Base-by-base conservation (phyloP, 2,888 invertebrate genomes). In the Trachelus tabidus region DNA sequence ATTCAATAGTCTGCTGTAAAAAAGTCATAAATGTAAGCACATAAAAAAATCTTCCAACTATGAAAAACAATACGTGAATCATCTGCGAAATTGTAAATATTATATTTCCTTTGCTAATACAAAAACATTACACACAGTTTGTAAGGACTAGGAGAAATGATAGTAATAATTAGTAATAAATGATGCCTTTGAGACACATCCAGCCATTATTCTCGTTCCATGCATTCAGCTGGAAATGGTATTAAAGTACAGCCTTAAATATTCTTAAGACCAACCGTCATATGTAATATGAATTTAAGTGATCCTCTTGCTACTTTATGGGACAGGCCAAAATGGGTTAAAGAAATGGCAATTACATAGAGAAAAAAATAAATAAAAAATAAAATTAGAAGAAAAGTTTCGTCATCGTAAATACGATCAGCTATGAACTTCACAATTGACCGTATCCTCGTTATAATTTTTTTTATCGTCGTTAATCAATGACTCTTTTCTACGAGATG, bases 91-190 rank as follows among this genome's bases (percentile, higher is more conserved):
- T 89, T 86, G 86, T 89, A 90, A 90, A 90, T 90, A 87, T 87
- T 86, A 83, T 87, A 87, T 86, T 90, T 85, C 80, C 81, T 87
- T 87, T 84, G 79, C 90, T 90, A 90, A 90, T 91, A 91, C 89
- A 91, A 91, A 89, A 89, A 86, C 87, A 84, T 87, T 87, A 87
- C 86, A 87, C 85, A 87, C 83, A 85, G 83, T 85, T 86, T 81
- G 83, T 83, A 86, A 86, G 82, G 85, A 88, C 87, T 89, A 88
- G 87, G 86, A 86, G 81, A 81, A 87, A 87, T 85, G 83, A 82
- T 85, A 85, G 83, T 81, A 83, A 81, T 82, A 83, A 82, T 83
- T 83, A 83, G 79, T 87, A 84, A 82, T 87, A 84, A 88, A 85
- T 87, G 75, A 87, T 80, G 77, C 75, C 79, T 81, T 79, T 82